These are phyloP conservation scores for Camponotus pennsylvanicus DNA, from an alignment of 1,140 invertebrate genomes.

Conservation along the genomic window DNA sequence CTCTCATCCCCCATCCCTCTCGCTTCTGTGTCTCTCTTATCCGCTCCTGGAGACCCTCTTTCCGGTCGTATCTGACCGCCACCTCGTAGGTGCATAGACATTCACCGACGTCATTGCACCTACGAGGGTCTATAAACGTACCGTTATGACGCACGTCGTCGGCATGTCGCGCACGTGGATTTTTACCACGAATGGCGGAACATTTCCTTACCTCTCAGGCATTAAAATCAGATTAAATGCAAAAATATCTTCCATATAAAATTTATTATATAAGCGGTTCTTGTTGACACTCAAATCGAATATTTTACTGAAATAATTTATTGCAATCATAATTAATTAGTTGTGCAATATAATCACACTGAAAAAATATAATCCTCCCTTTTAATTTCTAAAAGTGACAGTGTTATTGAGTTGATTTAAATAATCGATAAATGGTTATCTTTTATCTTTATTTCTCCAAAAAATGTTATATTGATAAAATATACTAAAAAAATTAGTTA, in stretches of 20 bases:
- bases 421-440: slow-evolving; percentile 12
- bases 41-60: slow-evolving; percentile 53
- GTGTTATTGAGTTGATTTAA: not conserved
- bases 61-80: slow-evolving; percentile 46
- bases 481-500: not conserved
- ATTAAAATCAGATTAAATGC: slow-evolving; percentile 2
- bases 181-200: slow-evolving; percentile 3
- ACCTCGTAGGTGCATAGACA: slow-evolving; percentile 65
- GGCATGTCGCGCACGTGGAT: slow-evolving; percentile 24
- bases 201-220: not conserved
- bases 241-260: not conserved
- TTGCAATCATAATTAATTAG: not conserved
- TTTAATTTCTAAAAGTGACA: not conserved
- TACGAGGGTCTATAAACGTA: slow-evolving; percentile 55
- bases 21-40: slow-evolving; percentile 54
- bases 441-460: not conserved
- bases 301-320: slow-evolving; percentile 10
- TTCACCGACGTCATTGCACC: slow-evolving; percentile 57
- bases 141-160: slow-evolving; percentile 54
- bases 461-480: not conserved
- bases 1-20: slow-evolving; percentile 5
- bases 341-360: not conserved
- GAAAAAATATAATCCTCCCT: not conserved
- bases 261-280: not conserved
- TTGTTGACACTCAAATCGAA: not conserved